phyloP scores from a whole-genome alignment of 2,113 vertebrate genomes.

The Brachyhypopomus occidentalis region DNA sequence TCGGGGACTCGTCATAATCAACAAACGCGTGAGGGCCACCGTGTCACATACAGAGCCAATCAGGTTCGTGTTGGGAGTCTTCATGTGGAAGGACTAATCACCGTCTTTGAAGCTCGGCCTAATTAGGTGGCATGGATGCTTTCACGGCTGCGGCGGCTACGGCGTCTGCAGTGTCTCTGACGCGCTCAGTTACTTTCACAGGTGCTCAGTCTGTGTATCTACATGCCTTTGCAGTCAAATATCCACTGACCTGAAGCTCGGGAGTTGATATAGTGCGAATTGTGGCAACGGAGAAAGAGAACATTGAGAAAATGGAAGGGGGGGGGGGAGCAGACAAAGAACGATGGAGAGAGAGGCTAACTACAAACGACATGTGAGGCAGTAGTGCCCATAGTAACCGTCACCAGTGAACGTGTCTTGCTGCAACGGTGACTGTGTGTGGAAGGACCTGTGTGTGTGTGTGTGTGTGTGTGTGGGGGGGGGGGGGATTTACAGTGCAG shows the following conservation, averaged over 20 bases:
- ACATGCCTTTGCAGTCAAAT: constrained; percentile 21
- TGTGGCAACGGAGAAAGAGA: neutral
- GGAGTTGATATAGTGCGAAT: neutral
- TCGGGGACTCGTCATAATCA: constrained; percentile 17
- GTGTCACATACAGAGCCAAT: constrained; percentile 24
- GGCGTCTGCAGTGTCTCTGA: constrained; percentile 11
- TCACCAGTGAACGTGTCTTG: constrained; percentile 47
- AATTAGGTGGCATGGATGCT: constrained; percentile 39
- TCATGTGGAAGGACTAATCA: constrained; percentile 23
- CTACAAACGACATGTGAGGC: constrained; percentile 41
- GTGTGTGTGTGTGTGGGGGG: neutral
- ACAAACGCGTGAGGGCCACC: neutral
- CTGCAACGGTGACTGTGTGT: constrained; percentile 20
- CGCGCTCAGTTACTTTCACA: neutral
- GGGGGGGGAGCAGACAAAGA: constrained; percentile 29
- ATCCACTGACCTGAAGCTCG: constrained; percentile 35
- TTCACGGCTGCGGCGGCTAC: constrained; percentile 20
- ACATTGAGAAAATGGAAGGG: neutral
- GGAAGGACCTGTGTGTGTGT: neutral
- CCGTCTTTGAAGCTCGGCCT: constrained; percentile 17
- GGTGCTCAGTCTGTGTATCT: constrained; percentile 18
- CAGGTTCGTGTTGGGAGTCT: neutral
- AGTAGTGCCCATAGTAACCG: constrained; percentile 51
- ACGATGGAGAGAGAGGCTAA: constrained; percentile 40
- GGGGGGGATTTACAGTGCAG: neutral